A percentile compares a stretch with the other conserved stretches of the same genome.
phyloP scores from a whole-genome alignment of 2,888 invertebrate genomes.

The Athetis lepigone region DNA sequence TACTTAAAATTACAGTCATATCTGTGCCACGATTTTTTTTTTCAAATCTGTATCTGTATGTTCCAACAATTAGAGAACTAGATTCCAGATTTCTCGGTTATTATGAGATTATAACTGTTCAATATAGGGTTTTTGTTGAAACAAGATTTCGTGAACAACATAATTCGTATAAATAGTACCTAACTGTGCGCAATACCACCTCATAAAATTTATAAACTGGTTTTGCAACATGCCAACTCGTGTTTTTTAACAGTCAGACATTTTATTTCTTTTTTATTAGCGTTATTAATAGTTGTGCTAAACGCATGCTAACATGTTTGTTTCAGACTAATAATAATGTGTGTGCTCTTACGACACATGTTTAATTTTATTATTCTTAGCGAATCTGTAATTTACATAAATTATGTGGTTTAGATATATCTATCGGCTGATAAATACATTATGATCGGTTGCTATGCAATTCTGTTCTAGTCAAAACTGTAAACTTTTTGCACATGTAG shows the following conservation, averaged over 20 bases:
- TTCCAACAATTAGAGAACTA: slow-evolving; percentile 38
- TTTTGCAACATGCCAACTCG: slow-evolving; percentile 69
- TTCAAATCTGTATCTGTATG: slow-evolving; percentile 10
- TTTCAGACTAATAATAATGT: slow-evolving; percentile 47
- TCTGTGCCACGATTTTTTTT: slow-evolving; percentile 33
- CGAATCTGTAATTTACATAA: slow-evolving; percentile 6
- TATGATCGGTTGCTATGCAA: slow-evolving; percentile 10
- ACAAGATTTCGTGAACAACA: slow-evolving; percentile 37
- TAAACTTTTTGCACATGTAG: slow-evolving; percentile 35
- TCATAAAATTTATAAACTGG: slow-evolving; percentile 69
- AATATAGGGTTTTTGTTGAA: slow-evolving; percentile 25
- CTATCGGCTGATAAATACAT: slow-evolving; percentile 27
- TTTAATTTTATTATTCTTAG: slow-evolving; percentile 32
- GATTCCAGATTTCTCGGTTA: slow-evolving; percentile 32
- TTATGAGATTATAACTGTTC: slow-evolving; percentile 28
- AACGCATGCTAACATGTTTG: slow-evolving; percentile 55
- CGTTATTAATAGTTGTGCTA: slow-evolving; percentile 64
- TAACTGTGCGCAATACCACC: slow-evolving; percentile 68
- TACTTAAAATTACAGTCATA: slow-evolving; percentile 28
- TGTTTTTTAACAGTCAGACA: slow-evolving; percentile 64
- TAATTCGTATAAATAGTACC: slow-evolving; percentile 56
- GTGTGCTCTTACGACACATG: slow-evolving; percentile 42
- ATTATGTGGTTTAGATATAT: slow-evolving; percentile 29
- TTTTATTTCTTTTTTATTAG: slow-evolving; percentile 63
- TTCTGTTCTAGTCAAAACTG: slow-evolving; percentile 28